Evolutionary conservation across 2,888 invertebrate species (phyloP).

Genomic region (Chloromyia formosa): DNA sequence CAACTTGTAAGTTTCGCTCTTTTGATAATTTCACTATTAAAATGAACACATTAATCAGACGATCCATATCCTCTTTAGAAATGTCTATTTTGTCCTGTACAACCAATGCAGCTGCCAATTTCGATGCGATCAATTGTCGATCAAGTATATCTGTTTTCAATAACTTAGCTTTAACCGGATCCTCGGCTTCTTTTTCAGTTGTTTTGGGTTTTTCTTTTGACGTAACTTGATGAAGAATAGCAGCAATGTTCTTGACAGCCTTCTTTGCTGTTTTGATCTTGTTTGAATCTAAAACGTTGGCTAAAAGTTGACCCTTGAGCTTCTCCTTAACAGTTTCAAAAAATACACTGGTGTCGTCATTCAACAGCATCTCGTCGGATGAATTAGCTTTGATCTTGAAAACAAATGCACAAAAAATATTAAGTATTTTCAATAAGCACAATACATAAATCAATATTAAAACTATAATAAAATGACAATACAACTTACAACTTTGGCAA

Average conservation of each 20-base stretch:
- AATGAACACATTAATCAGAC: conserved; percentile 81
- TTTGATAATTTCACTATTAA: conserved; percentile 73
- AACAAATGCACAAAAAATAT: not conserved
- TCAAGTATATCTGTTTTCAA: conserved; percentile 73
- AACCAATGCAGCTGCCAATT: conserved; percentile 81
- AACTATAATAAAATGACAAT: no score
- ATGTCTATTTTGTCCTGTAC: conserved; percentile 84
- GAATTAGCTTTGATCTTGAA: conserved; percentile 70
- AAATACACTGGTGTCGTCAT: conserved; percentile 77
- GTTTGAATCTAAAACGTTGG: conserved; percentile 69
- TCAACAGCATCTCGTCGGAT: conserved; percentile 76
- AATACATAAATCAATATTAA: no score
- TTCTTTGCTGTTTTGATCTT: conserved; percentile 77
- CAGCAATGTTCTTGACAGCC: conserved; percentile 80
- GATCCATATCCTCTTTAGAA: conserved; percentile 79
- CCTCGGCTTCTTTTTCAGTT: conserved; percentile 57
- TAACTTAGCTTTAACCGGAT: conserved; percentile 60
- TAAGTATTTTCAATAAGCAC: not conserved
- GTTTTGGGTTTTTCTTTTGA: conserved; percentile 58
- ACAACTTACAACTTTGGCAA: no score
- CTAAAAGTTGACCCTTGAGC: conserved; percentile 79
- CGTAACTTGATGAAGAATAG: conserved; percentile 74
- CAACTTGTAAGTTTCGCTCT: conserved; percentile 50
- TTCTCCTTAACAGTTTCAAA: conserved; percentile 89
- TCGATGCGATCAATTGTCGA: conserved; percentile 80